A percentile compares a stretch with the other conserved stretches of the same genome.
phyloP scores from a whole-genome alignment of 2,797 vertebrate species.

The Discoglossus pictus region DNA sequence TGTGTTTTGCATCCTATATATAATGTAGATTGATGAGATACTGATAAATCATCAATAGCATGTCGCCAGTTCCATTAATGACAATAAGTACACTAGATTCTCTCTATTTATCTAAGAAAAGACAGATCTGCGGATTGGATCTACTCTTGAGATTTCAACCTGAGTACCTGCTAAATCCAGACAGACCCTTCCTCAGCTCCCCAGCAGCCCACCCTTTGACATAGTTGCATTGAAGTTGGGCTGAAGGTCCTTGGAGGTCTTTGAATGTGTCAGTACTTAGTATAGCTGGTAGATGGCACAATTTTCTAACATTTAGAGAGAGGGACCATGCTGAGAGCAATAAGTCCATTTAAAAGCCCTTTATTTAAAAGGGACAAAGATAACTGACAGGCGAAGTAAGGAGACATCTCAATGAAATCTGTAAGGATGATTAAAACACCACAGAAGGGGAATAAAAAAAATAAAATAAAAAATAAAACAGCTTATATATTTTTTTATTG shows the following conservation, averaged over 20 bases:
- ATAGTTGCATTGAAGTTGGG: constrained; percentile 77
- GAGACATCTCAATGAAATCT: constrained; percentile 82
- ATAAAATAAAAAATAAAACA: too few relatives aligned
- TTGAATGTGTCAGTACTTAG: constrained; percentile 91
- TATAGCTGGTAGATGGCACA: constrained; percentile 99
- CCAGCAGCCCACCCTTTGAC: constrained; percentile 68
- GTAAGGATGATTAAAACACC: constrained; percentile 64
- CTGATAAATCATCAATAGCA: too few relatives aligned
- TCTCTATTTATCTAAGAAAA: too few relatives aligned
- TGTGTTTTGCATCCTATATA: too few relatives aligned
- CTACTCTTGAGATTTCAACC: too few relatives aligned
- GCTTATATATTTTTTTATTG: too few relatives aligned
- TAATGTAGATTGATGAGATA: too few relatives aligned
- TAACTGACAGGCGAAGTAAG: constrained; percentile 79
- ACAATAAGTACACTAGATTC: too few relatives aligned
- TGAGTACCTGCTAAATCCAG: constrained; percentile 65
- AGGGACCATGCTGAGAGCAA: constrained; percentile 77
- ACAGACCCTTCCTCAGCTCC: constrained; percentile 60
- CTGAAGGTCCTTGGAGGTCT: constrained; percentile 83
- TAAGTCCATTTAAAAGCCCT: constrained; percentile 82
- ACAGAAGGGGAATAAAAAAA: constrained; percentile 50
- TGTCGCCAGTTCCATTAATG: too few relatives aligned
- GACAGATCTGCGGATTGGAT: too few relatives aligned
- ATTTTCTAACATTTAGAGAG: constrained; percentile 98
- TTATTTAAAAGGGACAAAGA: constrained; percentile 86